These are phyloP conservation scores for Centrocercus urophasianus DNA, from an alignment of 2,113 vertebrate genomes.

Conservation along the genomic window DNA sequence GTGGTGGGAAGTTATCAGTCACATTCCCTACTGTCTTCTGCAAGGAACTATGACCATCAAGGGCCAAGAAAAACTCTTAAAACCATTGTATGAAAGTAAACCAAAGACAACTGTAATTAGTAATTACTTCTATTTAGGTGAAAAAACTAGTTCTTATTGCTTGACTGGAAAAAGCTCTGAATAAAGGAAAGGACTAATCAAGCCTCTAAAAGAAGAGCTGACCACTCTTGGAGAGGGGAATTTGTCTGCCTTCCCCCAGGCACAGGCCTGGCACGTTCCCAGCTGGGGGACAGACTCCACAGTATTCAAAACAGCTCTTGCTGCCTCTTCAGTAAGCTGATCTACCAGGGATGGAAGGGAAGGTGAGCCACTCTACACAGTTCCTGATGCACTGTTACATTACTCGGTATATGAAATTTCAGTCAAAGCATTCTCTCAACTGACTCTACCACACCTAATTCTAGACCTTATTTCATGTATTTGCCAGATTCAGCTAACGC, in stretches of 20 bases:
- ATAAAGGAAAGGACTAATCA: neutral
- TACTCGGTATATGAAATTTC: neutral
- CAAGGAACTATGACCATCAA: neutral
- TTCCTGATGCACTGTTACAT: neutral
- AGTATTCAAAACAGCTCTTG: neutral
- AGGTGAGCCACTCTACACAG: fast-evolving
- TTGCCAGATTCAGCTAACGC: neutral
- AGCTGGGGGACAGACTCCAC: neutral
- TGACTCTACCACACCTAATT: neutral
- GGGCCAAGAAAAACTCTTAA: conserved; percentile 7
- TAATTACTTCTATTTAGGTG: neutral
- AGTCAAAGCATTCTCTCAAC: neutral
- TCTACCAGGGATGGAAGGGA: neutral
- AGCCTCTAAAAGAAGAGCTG: neutral
- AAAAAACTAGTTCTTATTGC: neutral
- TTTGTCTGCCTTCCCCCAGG: neutral
- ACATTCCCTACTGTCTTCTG: neutral
- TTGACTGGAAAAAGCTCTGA: neutral
- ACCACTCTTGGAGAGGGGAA: neutral
- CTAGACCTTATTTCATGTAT: neutral
- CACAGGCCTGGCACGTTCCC: neutral
- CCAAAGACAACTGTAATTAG: neutral
- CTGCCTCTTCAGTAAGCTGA: neutral
- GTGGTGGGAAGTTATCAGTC: neutral
- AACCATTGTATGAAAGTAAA: neutral